A percentile compares a stretch with the other conserved stretches of the same genome.
phyloP scores from a whole-genome alignment of 2,113 vertebrate species.

The Ursus arctos region DNA sequence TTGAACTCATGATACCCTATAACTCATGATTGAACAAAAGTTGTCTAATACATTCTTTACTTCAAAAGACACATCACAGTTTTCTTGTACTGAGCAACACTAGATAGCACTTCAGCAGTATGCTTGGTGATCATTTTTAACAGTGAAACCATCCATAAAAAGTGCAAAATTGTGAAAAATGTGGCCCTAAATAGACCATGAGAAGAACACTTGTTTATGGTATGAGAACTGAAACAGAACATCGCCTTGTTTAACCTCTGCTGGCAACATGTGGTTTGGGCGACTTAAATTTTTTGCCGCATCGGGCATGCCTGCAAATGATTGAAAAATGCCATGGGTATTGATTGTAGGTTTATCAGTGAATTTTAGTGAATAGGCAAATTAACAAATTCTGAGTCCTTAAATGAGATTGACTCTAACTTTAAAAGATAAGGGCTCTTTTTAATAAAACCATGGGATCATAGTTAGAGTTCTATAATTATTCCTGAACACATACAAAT shows the following conservation, averaged over 20 bases:
- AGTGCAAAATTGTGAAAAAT: neutral
- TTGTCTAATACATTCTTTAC: neutral
- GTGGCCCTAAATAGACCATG: neutral
- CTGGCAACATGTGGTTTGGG: neutral
- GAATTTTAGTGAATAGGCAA: neutral
- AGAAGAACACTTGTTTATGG: neutral
- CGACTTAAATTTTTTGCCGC: neutral
- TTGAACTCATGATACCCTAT: neutral
- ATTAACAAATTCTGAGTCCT: neutral
- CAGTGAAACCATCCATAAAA: neutral
- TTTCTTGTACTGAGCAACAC: neutral
- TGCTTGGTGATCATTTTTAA: constrained; percentile 16
- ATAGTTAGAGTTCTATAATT: neutral
- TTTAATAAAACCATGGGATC: neutral
- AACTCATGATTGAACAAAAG: neutral
- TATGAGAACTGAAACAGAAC: neutral
- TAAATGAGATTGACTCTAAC: neutral
- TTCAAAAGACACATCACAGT: neutral
- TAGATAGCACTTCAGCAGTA: neutral
- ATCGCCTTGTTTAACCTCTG: neutral
- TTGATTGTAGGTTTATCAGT: neutral
- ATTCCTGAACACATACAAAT: neutral
- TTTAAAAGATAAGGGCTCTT: neutral
- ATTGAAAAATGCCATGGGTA: neutral
- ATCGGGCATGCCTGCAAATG: neutral